Conservation (phyloP, 2,113 vertebrate species). For the Odocoileus hemionus region DNA sequence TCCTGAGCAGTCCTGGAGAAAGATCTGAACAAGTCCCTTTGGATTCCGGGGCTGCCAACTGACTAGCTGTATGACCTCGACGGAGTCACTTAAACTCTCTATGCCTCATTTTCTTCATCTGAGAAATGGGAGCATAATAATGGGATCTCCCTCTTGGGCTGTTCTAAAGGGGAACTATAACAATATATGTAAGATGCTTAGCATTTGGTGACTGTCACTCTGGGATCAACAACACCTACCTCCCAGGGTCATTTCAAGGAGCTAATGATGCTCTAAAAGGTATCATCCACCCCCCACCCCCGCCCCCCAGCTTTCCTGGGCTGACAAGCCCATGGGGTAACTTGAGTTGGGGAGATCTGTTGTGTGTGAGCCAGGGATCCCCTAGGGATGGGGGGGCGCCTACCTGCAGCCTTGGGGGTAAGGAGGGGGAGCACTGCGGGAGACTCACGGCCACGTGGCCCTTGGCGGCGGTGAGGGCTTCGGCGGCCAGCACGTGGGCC, state of each 20-base stretch:
- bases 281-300: neutral
- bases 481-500: constrained; percentile 88
- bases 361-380: neutral
- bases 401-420: neutral
- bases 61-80: neutral
- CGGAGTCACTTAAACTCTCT: neutral
- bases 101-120: neutral
- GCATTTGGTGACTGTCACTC: neutral
- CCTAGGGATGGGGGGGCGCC: accelerated
- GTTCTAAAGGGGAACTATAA: neutral
- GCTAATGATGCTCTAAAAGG: neutral
- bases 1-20: neutral
- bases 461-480: constrained; percentile 84
- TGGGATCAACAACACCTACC: too few species aligned
- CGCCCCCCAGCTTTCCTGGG: neutral
- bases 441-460: constrained; percentile 87
- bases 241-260: neutral
- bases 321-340: neutral
- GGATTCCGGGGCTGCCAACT: neutral
- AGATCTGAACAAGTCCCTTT: neutral
- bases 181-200: neutral
- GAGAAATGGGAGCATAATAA: neutral
- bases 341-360: neutral
- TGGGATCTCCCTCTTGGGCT: neutral
- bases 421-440: accelerated